Conservation (phyloP, 2,113 vertebrate species). For the Sinocyclocheilus anshuiensis region DNA sequence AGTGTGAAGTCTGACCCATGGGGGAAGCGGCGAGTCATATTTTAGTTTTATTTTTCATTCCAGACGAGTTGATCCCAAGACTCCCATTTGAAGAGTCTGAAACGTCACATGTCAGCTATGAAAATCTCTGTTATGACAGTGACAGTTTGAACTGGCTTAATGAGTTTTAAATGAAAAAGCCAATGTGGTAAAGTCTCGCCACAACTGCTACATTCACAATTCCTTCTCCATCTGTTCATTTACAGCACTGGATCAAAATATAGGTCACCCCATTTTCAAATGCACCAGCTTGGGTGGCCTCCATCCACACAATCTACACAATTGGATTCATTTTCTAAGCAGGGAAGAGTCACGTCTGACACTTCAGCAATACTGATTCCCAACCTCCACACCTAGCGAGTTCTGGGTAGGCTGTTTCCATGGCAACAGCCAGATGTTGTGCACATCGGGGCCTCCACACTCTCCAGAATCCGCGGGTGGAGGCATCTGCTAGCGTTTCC, state of each 20-base stretch:
- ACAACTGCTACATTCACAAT: conserved; percentile 17
- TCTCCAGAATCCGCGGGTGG: conserved; percentile 43
- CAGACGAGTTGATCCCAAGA: not conserved
- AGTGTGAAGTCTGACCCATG: not conserved
- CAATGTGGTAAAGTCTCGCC: not conserved
- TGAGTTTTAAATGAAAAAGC: conserved; percentile 9
- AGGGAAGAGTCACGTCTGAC: not conserved
- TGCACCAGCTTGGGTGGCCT: not conserved
- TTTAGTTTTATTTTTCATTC: not conserved
- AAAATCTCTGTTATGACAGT: not conserved
- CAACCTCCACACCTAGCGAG: conserved; percentile 28
- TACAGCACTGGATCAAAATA: not conserved
- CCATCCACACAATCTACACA: not conserved
- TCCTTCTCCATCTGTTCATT: conserved; percentile 21
- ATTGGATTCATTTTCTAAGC: not conserved
- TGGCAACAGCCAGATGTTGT: conserved; percentile 73
- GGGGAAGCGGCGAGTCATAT: not conserved
- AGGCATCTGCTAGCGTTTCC: conserved; percentile 68
- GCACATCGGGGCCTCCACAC: conserved; percentile 56
- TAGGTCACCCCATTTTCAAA: not conserved
- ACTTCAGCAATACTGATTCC: not conserved
- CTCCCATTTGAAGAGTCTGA: not conserved
- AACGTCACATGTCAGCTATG: not conserved
- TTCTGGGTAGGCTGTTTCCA: conserved; percentile 63
- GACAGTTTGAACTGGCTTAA: not conserved